These are phyloP conservation scores for Psylliodes chrysocephalus DNA, from an alignment of 2,888 invertebrate species.

Conservation along the genomic window DNA sequence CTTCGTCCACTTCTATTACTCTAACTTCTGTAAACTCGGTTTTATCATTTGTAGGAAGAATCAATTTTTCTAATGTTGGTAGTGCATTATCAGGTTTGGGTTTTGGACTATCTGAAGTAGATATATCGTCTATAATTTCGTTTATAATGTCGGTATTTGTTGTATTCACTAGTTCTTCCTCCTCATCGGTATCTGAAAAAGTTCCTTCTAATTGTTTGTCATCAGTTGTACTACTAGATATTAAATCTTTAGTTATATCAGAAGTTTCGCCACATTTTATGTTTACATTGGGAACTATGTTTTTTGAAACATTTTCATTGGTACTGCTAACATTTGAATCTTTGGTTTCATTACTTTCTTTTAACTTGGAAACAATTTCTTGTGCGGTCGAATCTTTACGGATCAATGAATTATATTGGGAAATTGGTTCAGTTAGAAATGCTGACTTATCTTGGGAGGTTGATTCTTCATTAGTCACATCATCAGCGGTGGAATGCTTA, in stretches of 20 bases:
- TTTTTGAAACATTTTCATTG: background rate
- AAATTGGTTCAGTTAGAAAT: background rate
- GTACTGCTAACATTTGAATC: background rate
- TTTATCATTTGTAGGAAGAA: slow-evolving; percentile 18
- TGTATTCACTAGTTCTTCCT: slow-evolving; percentile 30
- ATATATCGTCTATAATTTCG: slow-evolving; percentile 36
- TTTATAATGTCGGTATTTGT: slow-evolving; percentile 29
- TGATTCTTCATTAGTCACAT: background rate
- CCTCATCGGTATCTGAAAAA: slow-evolving; percentile 38
- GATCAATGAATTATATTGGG: background rate
- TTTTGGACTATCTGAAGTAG: slow-evolving; percentile 13
- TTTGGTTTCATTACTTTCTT: background rate
- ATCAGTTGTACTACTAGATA: background rate
- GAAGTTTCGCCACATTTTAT: background rate
- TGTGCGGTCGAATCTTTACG: background rate
- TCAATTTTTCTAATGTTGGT: background rate
- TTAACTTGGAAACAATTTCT: background rate
- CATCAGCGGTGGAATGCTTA: slow-evolving; percentile 33
- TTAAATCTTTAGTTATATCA: background rate
- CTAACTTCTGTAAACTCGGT: slow-evolving; percentile 42
- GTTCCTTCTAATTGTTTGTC: slow-evolving; percentile 5
- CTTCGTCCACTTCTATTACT: slow-evolving; percentile 47
- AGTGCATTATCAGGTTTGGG: background rate
- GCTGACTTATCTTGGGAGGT: background rate
- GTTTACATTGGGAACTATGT: background rate